These are phyloP conservation scores for Callorhinus ursinus DNA, from an alignment of 2,113 vertebrate species.

Conservation along the genomic window DNA sequence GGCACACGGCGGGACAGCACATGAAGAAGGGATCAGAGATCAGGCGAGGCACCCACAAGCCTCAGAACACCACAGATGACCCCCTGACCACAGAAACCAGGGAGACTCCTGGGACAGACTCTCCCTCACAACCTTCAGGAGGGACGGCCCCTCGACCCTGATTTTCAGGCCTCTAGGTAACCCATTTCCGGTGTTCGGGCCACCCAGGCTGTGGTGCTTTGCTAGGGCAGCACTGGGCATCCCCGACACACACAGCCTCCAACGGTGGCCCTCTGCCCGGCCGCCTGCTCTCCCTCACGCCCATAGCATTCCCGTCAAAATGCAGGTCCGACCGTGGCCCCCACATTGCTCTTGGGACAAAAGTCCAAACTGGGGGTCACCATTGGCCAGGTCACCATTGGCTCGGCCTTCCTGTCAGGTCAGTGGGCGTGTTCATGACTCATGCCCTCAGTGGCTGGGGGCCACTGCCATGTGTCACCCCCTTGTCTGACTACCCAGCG, in stretches of 20 bases:
- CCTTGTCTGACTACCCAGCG: not conserved
- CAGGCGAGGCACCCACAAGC: too few species aligned
- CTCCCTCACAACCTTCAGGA: not conserved
- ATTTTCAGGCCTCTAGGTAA: not conserved
- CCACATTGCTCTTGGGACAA: not conserved
- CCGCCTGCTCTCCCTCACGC: too few species aligned
- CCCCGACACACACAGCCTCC: not conserved
- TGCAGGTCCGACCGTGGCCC: not conserved
- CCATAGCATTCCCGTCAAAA: not conserved
- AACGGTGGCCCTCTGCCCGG: not conserved
- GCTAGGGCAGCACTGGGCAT: rapidly evolving
- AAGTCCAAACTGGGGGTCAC: not conserved
- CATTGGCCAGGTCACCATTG: not conserved
- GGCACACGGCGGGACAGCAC: not conserved
- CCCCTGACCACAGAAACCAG: not conserved
- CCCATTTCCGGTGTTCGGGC: not conserved
- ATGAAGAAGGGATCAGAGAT: not conserved
- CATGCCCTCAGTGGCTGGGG: not conserved
- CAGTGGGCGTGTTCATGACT: not conserved
- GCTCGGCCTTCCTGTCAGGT: not conserved
- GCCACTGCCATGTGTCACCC: too few species aligned
- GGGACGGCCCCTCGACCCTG: not conserved
- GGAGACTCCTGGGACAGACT: not conserved
- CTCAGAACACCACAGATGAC: not conserved
- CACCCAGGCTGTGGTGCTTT: not conserved